Percentiles rank a stretch among this genome's conserved stretches.
These are phyloP conservation scores for Sebastes steindachneri DNA, from an alignment of 2,797 vertebrate genomes.

Conservation along the genomic window DNA sequence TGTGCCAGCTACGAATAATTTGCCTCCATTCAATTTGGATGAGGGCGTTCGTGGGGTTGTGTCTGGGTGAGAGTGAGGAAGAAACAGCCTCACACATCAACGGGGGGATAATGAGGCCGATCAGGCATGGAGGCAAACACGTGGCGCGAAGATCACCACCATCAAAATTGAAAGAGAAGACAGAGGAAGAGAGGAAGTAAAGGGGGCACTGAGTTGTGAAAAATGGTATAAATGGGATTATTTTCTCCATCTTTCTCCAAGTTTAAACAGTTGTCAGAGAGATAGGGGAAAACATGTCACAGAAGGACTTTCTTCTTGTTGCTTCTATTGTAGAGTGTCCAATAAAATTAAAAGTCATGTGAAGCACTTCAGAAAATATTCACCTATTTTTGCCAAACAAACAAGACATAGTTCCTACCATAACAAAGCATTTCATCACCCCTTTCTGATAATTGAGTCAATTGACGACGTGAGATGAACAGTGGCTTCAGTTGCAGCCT, in stretches of 20 bases:
- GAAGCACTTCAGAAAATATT: background rate
- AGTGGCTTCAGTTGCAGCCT: slow-evolving; percentile 62
- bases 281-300: background rate
- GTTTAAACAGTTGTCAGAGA: background rate
- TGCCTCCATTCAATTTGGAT: slow-evolving; percentile 23
- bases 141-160: slow-evolving; percentile 15
- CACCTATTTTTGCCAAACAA: slow-evolving; percentile 1
- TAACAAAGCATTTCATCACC: background rate
- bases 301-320: background rate
- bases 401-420: background rate
- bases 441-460: slow-evolving; percentile 34
- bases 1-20: slow-evolving; percentile 46
- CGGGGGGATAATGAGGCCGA: slow-evolving; percentile 58
- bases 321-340: background rate
- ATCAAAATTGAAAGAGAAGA: slow-evolving; percentile 26
- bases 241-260: slow-evolving; percentile 1
- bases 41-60: slow-evolving; percentile 32
- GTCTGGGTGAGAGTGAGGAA: slow-evolving; percentile 31
- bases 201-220: background rate
- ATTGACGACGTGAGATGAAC: slow-evolving; percentile 29
- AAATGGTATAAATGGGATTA: slow-evolving; percentile 11
- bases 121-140: slow-evolving; percentile 44
- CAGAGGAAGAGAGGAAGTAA: background rate
- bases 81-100: slow-evolving; percentile 43
- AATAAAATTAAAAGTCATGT: background rate